phyloP scores from a whole-genome alignment of 2,888 invertebrate genomes.

The Romanomermis culicivorax region DNA sequence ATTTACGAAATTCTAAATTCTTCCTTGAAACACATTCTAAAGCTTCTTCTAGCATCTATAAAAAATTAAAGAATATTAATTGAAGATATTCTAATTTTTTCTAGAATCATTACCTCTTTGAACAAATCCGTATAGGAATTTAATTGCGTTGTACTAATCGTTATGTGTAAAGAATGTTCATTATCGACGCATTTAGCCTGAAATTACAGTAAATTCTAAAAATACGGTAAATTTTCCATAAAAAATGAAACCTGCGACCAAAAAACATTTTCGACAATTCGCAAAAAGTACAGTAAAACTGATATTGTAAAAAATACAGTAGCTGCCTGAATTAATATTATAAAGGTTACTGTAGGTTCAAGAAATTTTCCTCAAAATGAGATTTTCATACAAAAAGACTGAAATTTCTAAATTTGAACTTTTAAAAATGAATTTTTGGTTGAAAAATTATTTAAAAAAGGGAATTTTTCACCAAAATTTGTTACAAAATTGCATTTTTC shows the following conservation, averaged over 20 bases:
- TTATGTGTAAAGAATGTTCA: slow-evolving; percentile 74
- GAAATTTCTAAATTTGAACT: no score
- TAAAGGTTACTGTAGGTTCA: no score
- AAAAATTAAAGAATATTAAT: background rate
- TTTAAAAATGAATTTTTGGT: no score
- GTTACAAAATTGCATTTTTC: no score
- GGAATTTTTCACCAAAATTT: no score
- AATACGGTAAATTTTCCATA: background rate
- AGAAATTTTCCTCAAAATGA: no score
- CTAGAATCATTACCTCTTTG: slow-evolving; percentile 41
- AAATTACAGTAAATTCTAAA: no score
- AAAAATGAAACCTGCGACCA: background rate
- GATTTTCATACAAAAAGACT: no score
- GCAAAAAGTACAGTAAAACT: background rate
- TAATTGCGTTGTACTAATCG: slow-evolving; percentile 71
- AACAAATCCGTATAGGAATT: slow-evolving; percentile 73
- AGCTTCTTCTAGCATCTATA: slow-evolving; percentile 44
- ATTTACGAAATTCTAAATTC: slow-evolving; percentile 49
- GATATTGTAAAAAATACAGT: background rate
- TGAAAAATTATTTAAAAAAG: no score
- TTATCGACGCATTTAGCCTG: background rate
- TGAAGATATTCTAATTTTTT: background rate
- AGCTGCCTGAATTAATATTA: background rate
- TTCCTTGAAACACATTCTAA: slow-evolving; percentile 47
- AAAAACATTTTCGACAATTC: no score